Percentiles rank a stretch among this genome's conserved stretches.
phyloP scores from a whole-genome alignment of 2,797 vertebrate species.

The Harpagifer antarcticus region DNA sequence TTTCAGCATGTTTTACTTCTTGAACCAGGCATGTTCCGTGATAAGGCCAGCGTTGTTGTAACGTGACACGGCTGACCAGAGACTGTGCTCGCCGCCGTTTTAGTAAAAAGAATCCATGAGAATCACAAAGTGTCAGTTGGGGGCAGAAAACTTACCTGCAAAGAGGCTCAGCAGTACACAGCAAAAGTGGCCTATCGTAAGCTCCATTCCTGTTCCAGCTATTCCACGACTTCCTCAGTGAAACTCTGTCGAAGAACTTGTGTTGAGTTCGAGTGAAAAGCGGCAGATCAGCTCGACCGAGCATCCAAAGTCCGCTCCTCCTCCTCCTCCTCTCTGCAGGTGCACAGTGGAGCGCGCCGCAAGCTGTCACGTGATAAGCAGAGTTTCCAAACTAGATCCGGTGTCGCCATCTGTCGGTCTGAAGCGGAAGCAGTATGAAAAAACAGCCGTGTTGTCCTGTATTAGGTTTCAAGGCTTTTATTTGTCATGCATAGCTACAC shows the following conservation, averaged over 20 bases:
- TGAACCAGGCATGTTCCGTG: background rate
- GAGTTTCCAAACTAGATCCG: rapidly evolving
- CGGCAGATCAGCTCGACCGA: constrained; percentile 41
- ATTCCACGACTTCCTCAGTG: constrained; percentile 41
- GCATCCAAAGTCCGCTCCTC: constrained; percentile 78
- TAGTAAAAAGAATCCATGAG: background rate
- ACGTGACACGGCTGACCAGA: constrained; percentile 17
- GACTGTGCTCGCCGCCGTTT: constrained; percentile 12
- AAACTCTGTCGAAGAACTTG: constrained; percentile 74
- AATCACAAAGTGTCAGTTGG: constrained; percentile 34
- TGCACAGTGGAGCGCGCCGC: constrained; percentile 79
- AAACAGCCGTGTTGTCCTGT: no score
- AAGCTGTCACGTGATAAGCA: constrained; percentile 78
- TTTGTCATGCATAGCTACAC: no score
- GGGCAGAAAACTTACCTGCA: constrained; percentile 75
- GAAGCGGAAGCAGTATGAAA: background rate
- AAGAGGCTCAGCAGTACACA: constrained; percentile 60
- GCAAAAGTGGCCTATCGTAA: constrained; percentile 30
- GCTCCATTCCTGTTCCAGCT: constrained; percentile 71
- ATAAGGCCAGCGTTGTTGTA: background rate
- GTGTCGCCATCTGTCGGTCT: constrained; percentile 68
- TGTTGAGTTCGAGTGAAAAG: constrained; percentile 33
- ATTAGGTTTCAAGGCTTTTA: no score
- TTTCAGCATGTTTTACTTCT: background rate
- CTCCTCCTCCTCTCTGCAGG: constrained; percentile 78